Evolutionary conservation across 2,888 invertebrate genomes (phyloP), one percentile per base, ranked within the genome.

Genomic region (Synanthedon myopaeformis): DNA sequence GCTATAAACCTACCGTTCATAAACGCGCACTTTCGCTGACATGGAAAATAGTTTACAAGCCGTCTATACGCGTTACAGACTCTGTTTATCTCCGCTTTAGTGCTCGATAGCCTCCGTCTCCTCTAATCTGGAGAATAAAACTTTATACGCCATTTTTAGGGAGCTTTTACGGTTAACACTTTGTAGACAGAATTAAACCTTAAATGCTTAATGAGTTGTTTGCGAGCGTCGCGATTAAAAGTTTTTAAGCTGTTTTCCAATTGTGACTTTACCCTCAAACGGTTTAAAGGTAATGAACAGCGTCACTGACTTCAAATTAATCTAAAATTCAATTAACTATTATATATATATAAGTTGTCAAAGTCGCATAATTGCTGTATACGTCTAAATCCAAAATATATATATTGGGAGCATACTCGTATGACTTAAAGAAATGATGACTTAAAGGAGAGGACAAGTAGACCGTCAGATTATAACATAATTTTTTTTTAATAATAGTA

Each of bases 21-120:
- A 80, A 82, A 78, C 72, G 74, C 70, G 74, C 73, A 76, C 77
- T 82, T 82, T 81, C 71, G 84, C 82, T 82, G 84, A 84, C 83
- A 82, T 76, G 79, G 82, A 80, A 83, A 84, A 83, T 83, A 83
- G 84, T 84, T 83, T 82, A 83, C 77, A 79, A 73, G 77, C 74
- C 61, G 72, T 76, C 74, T 76, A 61, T 64, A 69, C 70, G 63
- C 72, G 68, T 74, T 70, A 76, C 72, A 70, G 69, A 70, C 69
- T 68, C 69, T 78, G 78, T 79, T 82, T 82, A 83, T 82, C 81
- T 72, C 64, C 63, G 63, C 65, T 82, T 81, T 79, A 82, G 74
- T 73, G 70, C 73, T 61, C 67, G 76, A 79, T 79, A 82, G 70
- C 65, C 65, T 58, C 54, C 64, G 65, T 62, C 72, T 70, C 63